Percentiles rank a stretch among this genome's conserved stretches.
phyloP scores from a whole-genome alignment of 1,140 invertebrate genomes.

The Ostrea edulis region DNA sequence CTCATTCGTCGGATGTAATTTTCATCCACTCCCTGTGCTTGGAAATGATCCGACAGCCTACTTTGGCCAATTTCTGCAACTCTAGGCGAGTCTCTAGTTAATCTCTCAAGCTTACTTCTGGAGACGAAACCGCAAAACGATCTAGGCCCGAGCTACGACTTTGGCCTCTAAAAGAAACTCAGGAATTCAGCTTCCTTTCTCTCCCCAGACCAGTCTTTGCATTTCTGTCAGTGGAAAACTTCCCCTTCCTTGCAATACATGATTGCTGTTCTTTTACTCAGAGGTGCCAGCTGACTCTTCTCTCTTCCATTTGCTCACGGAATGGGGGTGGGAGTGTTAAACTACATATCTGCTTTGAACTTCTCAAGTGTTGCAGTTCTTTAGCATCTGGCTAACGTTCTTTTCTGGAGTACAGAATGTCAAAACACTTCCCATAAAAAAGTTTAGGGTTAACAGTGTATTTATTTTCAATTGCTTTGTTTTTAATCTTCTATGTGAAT shows the following conservation, averaged over 20 bases:
- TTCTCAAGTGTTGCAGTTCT: not conserved
- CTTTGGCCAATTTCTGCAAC: slow-evolving; percentile 4
- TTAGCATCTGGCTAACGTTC: not conserved
- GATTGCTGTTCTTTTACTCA: not conserved
- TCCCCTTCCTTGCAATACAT: not conserved
- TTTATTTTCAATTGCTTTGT: not conserved
- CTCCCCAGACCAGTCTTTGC: not conserved
- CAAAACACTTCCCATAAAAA: not conserved
- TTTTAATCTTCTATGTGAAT: slow-evolving; percentile 14
- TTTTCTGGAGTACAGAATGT: slow-evolving; percentile 5
- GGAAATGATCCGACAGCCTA: slow-evolving; percentile 38
- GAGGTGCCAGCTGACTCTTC: not conserved
- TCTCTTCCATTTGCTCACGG: not conserved
- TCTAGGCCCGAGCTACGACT: too few species aligned
- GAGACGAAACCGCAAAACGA: not conserved
- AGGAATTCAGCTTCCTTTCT: too few species aligned
- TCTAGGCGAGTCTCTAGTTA: not conserved
- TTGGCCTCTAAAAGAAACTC: not conserved
- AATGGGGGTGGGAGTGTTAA: not conserved
- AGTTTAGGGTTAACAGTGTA: not conserved
- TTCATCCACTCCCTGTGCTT: slow-evolving; percentile 43
- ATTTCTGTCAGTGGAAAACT: not conserved
- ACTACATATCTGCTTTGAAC: not conserved
- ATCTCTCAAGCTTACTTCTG: not conserved
- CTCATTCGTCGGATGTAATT: slow-evolving; percentile 51